Base-by-base conservation (phyloP, 2,113 vertebrate species). In the Promerops cafer region DNA sequence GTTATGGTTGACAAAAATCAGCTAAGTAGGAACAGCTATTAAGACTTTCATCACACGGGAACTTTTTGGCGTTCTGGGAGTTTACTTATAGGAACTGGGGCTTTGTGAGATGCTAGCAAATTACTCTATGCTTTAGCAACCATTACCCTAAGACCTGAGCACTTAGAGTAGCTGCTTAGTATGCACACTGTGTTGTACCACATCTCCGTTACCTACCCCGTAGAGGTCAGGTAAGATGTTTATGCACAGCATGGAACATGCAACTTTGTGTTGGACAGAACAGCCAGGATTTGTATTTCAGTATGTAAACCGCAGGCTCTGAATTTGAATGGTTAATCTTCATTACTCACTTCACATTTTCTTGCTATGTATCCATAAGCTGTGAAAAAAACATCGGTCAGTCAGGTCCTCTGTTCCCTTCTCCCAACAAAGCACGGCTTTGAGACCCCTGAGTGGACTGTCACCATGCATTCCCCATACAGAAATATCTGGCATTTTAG, bases 401-500 rank as follows among this genome's bases (percentile, higher is more conserved):
- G 27, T 26, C 40, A 72, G 17, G 50, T 86, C 57, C n/a, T 50
- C 76, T 79, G 16, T 57, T 87, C 44, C 53, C 19, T 56, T n/a
- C 26, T 23, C 52, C 12, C 33, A 52, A 66, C 21, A 65, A 82
- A 89, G 66, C 74, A 76, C 22, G 49, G 30, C 30, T 87, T 89
- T 78, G 71, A 92, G 87, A 89, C 52, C 56, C 64, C 76, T 88
- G 59, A 63, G 61, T 47, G 35, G 42, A 83, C 49, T 83, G 52
- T 49, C 78, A 83, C 60, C 49, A 83, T 77, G 70, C 60, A 80
- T 39, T 4, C 74, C 16, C 23, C 33, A 10, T 1, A 54, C 11
- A n/a, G 70, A 94, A 87, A 69, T 23, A 94, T 47, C 81, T 83
- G 90, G 66, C 39, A 74, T 61, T 91, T 94, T 94, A 96, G 52